Evolutionary conservation across 2,888 invertebrate species (phyloP).

Genomic region (Callosobruchus maculatus): DNA sequence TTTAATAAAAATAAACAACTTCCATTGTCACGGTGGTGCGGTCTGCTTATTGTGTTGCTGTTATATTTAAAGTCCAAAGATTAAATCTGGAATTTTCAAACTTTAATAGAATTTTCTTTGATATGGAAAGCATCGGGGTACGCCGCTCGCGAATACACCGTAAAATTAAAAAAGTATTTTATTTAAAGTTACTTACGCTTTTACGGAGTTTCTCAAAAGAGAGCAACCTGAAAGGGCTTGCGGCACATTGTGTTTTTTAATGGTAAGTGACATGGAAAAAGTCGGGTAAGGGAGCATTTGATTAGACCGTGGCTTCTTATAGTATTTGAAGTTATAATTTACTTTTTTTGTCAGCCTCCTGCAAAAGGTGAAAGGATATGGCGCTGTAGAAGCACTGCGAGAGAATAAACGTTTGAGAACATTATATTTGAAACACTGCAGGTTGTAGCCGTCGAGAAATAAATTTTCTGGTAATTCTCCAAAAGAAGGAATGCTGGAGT

Average conservation of each 20-base stretch:
- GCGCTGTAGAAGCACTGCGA: too few species aligned
- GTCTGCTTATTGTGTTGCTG: not conserved
- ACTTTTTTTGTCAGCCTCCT: too few species aligned
- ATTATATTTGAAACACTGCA: too few species aligned
- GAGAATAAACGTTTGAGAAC: too few species aligned
- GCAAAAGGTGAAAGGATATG: too few species aligned
- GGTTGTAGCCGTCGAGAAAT: too few species aligned
- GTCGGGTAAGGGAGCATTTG: not conserved
- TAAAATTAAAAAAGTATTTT: not conserved
- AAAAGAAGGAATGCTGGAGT: too few species aligned
- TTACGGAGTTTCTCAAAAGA: not conserved
- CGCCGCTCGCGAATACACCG: not conserved
- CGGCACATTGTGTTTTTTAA: not conserved
- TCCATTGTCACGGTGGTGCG: not conserved
- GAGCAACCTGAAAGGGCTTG: not conserved
- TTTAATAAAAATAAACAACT: not conserved
- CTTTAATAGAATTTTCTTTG: conserved; percentile 11
- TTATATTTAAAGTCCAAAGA: not conserved
- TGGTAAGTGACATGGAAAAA: not conserved
- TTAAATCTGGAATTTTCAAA: conserved; percentile 13
- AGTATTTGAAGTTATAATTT: too few species aligned
- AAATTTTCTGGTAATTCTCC: too few species aligned
- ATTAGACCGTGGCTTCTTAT: not conserved
- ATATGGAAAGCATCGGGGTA: not conserved
- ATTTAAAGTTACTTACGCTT: not conserved